These are phyloP conservation scores for Maconellicoccus hirsutus DNA, from an alignment of 1,140 invertebrate genomes.

Conservation along the genomic window DNA sequence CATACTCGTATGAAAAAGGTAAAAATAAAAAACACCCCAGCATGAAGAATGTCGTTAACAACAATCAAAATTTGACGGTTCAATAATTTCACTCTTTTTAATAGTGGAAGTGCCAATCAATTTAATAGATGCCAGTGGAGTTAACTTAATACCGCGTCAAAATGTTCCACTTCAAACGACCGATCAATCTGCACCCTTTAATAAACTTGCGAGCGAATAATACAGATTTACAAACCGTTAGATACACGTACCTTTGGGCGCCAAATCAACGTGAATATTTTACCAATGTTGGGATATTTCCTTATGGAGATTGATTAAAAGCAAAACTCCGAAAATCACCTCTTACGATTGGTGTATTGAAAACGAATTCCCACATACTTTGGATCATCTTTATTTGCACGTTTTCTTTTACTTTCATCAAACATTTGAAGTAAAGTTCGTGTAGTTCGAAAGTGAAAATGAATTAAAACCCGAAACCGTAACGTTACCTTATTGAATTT, in stretches of 20 bases:
- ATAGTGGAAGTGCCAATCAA: background rate
- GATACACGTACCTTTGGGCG: background rate
- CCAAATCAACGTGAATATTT: no score
- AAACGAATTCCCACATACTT: no score
- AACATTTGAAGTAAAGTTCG: no score
- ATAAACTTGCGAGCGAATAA: background rate
- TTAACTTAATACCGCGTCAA: slow-evolving; percentile 3
- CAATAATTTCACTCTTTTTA: background rate
- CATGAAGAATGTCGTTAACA: background rate
- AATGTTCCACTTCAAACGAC: background rate
- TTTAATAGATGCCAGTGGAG: background rate
- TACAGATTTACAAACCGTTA: background rate
- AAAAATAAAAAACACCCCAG: background rate
- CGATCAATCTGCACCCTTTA: background rate
- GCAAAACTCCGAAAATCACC: no score
- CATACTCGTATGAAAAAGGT: background rate
- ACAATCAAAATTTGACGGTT: background rate
- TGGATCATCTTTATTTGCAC: no score
- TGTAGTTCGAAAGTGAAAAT: no score
- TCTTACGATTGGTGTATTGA: no score
- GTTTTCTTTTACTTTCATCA: no score
- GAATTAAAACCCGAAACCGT: no score
- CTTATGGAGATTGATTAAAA: no score
- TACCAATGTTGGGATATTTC: no score
- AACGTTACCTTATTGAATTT: no score